Base-by-base conservation (phyloP, 2,113 vertebrate species). In the Hucho hucho region DNA sequence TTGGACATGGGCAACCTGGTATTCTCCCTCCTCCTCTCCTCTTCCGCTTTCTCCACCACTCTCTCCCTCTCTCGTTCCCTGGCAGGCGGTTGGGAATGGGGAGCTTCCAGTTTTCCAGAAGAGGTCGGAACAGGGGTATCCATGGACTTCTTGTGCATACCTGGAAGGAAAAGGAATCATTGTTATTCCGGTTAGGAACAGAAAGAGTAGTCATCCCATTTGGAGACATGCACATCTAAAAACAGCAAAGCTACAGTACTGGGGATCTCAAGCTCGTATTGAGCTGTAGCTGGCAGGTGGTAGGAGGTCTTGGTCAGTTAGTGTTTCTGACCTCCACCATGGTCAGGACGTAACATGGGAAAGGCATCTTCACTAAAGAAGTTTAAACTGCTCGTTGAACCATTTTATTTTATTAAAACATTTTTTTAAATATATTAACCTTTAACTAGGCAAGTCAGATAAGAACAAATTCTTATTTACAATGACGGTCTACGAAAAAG, bases 111-210 rank as follows among this genome's bases (percentile, higher is more conserved):
- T 91, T 94, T 97, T 78, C 92, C 94, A n/a, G 92, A 92, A 56
- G 89, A 46, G 0, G 72, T 72, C 81, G 95, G 94, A 4, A 92
- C 91, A 7, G 93, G 87, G 72, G 94, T 94, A 87, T 99, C 97
- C 89, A 96, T 89, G 70, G 97, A 98, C 88, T 99, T 99, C 95
- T 99, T 99, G 95, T 99, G 98, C 98, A 99, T 99, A 85, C 97
- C 98, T 99, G 94, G 81, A 95, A 93, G 91, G 93, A 96, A 94
- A 18, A 58, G 4, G 59, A 11, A n/a, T 93, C 93, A 92, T 94
- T 94, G 95, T 94, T 94, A 95, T 93, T 95, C 91, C 91, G 92
- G 92, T 95, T 94, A 95, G 95, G 92, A 95, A 95, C 24, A 13
- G 4, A 64, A 32, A 32, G 7, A 28, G 53, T 14, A 11, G 16